Base-by-base conservation (phyloP, 2,888 invertebrate species). In the Lissocephala sabroskyi region DNA sequence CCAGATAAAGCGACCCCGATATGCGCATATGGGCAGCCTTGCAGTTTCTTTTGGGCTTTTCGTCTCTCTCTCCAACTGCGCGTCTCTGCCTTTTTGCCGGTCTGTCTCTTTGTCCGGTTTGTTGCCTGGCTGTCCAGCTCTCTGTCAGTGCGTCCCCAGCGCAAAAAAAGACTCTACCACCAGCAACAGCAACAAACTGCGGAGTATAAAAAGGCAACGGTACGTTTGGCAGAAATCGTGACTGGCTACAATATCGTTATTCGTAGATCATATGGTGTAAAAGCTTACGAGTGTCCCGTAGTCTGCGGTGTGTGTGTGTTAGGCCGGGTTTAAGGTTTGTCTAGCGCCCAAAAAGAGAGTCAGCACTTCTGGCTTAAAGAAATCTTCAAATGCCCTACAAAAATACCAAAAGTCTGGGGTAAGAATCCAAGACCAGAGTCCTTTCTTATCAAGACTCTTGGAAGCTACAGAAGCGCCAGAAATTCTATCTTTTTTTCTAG, bases 201-300 rank as follows among this genome's bases (percentile, higher is more conserved):
- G 29, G 26, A 13, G 19, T 29, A 28, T 10, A 42, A 14, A 59
- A 58, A 64, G 70, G 65, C 74, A 73, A 73, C 71, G 77, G 71
- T 73, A 76, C 77, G 71, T 76, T 73, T 73, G 77, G 63, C 70
- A 75, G 71, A 81, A 82, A 79, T 82, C 82, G 82, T 82, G 82
- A 82, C 82, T 82, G 49, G 68, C 65, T 74, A 79, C 80, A 79
- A 81, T 82, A 82, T 82, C 80, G 82, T 80, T 74, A 79, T 65
- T 64, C 66, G 65, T 79, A 70, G 79, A 71, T 80, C 77, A 76
- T 74, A 79, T 79, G 79, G 74, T 76, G 70, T 77, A 77, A 73
- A 73, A 54, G 63, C 60, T 51, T 51, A 62, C 59, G 62, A 53
- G 53, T 65, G 65, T 62, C 60, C 32, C 46, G 14, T 44, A 46